Conservation (phyloP, 2,888 invertebrate genomes). For the Mimachlamys varia region DNA sequence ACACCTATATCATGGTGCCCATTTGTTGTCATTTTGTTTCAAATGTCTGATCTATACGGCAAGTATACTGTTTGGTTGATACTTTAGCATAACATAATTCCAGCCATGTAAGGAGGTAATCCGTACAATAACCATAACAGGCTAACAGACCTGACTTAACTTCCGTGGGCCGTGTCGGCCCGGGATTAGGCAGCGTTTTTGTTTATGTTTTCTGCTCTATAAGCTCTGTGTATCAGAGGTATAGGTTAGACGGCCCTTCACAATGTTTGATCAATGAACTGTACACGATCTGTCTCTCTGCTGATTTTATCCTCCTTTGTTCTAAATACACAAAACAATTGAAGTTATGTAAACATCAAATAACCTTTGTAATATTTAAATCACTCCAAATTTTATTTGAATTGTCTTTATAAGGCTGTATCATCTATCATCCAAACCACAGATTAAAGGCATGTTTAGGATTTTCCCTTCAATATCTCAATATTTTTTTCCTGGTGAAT, state of each 20-base stretch:
- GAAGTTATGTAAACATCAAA: neutral
- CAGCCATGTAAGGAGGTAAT: neutral
- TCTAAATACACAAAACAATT: slow-evolving; percentile 8
- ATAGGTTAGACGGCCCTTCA: neutral
- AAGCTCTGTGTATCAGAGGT: neutral
- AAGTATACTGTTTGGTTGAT: neutral
- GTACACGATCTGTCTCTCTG: neutral
- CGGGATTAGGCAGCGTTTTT: neutral
- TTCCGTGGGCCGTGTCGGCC: neutral
- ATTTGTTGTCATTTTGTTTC: slow-evolving; percentile 8
- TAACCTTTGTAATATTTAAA: neutral
- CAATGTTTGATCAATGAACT: neutral
- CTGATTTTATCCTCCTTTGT: neutral
- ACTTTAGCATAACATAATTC: neutral
- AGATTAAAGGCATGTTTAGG: too few relatives aligned
- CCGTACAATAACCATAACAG: neutral
- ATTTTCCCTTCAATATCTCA: too few relatives aligned
- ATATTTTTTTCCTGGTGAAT: too few relatives aligned
- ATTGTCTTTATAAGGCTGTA: too few relatives aligned
- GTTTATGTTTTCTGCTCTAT: neutral
- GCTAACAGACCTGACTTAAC: neutral
- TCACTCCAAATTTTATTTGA: neutral
- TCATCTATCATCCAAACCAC: too few relatives aligned
- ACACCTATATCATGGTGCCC: neutral
- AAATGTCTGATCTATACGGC: neutral